Conservation (phyloP, 2,888 invertebrate genomes). For the Kryphioiulus occultus region DNA sequence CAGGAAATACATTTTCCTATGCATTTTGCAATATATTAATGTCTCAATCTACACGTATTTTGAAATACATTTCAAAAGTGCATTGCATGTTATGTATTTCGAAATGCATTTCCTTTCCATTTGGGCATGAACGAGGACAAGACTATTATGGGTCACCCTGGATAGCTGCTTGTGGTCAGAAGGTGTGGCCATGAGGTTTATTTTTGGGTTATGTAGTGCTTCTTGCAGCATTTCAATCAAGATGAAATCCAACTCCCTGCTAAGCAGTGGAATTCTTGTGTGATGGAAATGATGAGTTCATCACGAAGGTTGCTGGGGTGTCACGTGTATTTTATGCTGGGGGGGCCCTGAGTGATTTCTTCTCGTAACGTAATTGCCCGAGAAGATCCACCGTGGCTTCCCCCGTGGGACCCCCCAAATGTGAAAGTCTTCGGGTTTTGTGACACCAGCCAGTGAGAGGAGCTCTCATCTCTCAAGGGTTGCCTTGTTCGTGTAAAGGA, state of each 20-base stretch:
- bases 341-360: neutral
- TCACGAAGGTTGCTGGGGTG: neutral
- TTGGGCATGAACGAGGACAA: too few relatives aligned
- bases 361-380: neutral
- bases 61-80: too few relatives aligned
- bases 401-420: neutral
- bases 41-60: too few relatives aligned
- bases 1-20: too few relatives aligned
- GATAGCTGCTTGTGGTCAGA: too few relatives aligned
- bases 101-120: too few relatives aligned
- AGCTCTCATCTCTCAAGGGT: neutral
- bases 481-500: neutral
- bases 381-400: neutral
- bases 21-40: too few relatives aligned
- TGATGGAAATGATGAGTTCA: conserved; percentile 26
- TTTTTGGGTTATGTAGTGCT: too few relatives aligned
- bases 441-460: neutral
- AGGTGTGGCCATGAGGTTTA: too few relatives aligned
- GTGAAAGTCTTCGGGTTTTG: neutral
- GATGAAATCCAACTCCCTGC: neutral
- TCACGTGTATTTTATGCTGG: neutral
- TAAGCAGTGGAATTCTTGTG: neutral
- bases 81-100: too few relatives aligned
- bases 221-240: neutral
- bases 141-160: too few relatives aligned